Conservation (phyloP, 2,888 invertebrate genomes). For the Periphyllus acericola region DNA sequence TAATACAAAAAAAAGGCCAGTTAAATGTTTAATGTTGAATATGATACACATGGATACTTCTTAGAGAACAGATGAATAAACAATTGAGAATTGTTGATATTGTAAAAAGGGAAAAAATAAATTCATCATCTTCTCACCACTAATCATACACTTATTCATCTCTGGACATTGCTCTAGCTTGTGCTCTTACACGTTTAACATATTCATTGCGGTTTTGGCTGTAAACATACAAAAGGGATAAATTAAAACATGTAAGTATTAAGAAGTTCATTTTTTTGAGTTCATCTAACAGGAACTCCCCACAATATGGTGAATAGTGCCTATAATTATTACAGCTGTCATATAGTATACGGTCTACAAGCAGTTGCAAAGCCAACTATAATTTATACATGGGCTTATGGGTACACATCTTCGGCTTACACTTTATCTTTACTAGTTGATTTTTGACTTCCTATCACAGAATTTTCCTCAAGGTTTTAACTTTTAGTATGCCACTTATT, state of each 20-base stretch:
- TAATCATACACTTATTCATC: conserved; percentile 72
- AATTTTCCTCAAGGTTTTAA: too few species aligned
- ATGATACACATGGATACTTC: conserved; percentile 26
- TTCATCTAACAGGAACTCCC: too few species aligned
- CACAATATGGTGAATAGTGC: too few species aligned
- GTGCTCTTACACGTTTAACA: conserved; percentile 94
- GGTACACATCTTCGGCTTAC: too few species aligned
- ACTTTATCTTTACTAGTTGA: too few species aligned
- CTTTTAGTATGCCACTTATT: too few species aligned
- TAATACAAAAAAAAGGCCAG: conserved; percentile 26
- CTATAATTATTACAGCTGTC: too few species aligned
- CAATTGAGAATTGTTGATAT: conserved; percentile 9
- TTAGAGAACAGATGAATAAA: background rate
- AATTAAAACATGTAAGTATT: background rate
- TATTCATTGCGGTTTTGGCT: conserved; percentile 97
- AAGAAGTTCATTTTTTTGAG: too few species aligned
- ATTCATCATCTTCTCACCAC: conserved; percentile 9
- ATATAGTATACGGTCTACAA: too few species aligned
- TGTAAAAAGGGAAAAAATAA: conserved; percentile 11
- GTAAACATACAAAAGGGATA: conserved; percentile 68
- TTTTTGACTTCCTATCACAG: too few species aligned
- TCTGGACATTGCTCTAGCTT: conserved; percentile 92
- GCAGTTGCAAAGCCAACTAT: too few species aligned
- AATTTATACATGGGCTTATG: too few species aligned
- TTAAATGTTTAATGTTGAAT: conserved; percentile 22